Percentiles rank a stretch among this genome's conserved stretches.
These are phyloP conservation scores for Mormyrus lacerda DNA, from an alignment of 2,113 vertebrate species.

Conservation along the genomic window DNA sequence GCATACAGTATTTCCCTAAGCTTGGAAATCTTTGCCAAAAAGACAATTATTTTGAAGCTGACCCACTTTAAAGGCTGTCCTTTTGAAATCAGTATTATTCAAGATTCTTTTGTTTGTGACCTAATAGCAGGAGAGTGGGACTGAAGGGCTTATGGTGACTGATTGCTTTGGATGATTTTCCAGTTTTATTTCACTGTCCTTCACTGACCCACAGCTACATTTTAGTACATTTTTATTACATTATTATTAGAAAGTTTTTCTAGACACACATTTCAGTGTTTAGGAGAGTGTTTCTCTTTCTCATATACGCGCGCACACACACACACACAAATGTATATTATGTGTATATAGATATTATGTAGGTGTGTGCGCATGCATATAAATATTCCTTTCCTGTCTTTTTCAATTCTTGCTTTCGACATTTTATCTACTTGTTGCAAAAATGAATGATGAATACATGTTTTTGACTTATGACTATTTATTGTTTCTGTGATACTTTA, in stretches of 20 bases:
- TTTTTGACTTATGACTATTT: not conserved
- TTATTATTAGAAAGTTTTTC: not conserved
- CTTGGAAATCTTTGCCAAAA: constrained; percentile 7
- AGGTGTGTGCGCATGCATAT: not conserved
- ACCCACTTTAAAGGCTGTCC: constrained; percentile 14
- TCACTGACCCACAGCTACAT: not conserved
- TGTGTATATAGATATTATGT: too few species aligned
- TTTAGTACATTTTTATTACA: not conserved
- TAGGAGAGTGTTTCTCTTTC: not conserved
- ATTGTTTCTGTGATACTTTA: not conserved
- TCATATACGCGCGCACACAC: too few species aligned
- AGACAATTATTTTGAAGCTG: not conserved
- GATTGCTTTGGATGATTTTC: not conserved
- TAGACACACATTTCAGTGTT: not conserved
- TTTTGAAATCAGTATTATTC: not conserved
- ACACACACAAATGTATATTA: not conserved
- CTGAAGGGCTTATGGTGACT: not conserved
- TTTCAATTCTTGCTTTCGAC: not conserved
- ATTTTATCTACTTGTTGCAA: not conserved
- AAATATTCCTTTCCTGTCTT: not conserved
- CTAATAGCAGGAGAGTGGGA: not conserved
- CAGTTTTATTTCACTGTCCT: not conserved
- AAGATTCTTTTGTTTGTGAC: constrained; percentile 29
- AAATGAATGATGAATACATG: not conserved
- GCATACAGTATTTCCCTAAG: constrained; percentile 3